Base-by-base conservation (phyloP, 2,797 vertebrate genomes). In the Rhabdomys pumilio region DNA sequence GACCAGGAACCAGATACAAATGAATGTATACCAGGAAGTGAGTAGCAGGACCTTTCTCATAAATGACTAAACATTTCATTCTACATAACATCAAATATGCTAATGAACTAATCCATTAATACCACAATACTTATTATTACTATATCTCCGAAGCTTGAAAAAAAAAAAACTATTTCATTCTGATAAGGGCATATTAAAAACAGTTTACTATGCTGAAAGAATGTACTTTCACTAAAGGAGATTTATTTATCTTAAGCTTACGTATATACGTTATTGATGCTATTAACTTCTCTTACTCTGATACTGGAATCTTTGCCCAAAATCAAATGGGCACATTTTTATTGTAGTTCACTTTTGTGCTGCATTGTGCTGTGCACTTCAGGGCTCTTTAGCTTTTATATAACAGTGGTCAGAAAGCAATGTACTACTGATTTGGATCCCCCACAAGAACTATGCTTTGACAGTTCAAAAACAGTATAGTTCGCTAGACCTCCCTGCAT, bases 11-110 rank as follows among this genome's bases (percentile, higher is more conserved):
- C 83, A 97, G 97, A 97, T 93, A 97, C 97, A 97, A 98, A 97
- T 94, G 98, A 98, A 97, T 97, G 96, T 93, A 13, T 95, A 95
- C 90, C 95, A 96, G 98, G 97, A 98, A 98, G 98, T 99, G 98
- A 98, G 98, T 98, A 98, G 96, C 34, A 97, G 97, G 95, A 93
- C 95, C 91, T 96, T 98, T 98, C 90, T 86, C 89, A 90, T 89
- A 96, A 92, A 93, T 87, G 72, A 89, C 96, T 97, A 91, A 88
- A 67, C 90, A 90, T 91, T 97, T 87, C 67, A 76, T 80, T 87
- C 34, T 95, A 38, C 80, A 10, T 38, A 69, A 79, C 94, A 82
- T 95, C 91, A 95, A 96, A 83, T 93, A 13, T 44, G 41, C 63
- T 94, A 97, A 97, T 89, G 97, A 96, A 96, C 97, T 98, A 98